Conservation (phyloP, 2,113 vertebrate genomes). For the Colinus virginianus region DNA sequence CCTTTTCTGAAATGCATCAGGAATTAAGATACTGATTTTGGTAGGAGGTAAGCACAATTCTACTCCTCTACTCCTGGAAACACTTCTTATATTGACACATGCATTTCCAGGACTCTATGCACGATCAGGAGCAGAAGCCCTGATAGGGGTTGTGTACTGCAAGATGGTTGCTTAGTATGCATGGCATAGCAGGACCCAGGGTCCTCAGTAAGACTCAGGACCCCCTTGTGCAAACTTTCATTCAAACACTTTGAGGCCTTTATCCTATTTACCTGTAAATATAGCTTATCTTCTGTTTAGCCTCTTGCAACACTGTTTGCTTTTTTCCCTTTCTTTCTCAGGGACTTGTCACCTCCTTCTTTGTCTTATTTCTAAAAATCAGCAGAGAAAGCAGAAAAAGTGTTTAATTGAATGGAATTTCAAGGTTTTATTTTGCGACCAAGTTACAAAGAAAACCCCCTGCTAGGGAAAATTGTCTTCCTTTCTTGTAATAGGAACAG, state of each 20-base stretch:
- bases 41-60: background rate
- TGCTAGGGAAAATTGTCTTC: background rate
- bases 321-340: background rate
- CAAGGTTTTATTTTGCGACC: background rate
- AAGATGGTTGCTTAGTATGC: background rate
- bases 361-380: background rate
- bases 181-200: background rate
- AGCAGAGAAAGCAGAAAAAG: background rate
- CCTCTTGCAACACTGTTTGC: background rate
- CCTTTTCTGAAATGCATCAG: background rate
- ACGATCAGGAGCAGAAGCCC: background rate
- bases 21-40: background rate
- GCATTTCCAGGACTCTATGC: background rate
- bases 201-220: background rate
- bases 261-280: background rate
- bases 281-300: background rate
- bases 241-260: background rate
- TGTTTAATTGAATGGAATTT: background rate
- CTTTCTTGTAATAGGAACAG: background rate
- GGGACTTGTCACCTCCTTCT: background rate
- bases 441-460: background rate
- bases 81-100: fast-evolving
- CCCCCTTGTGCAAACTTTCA: background rate
- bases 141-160: background rate
- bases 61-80: background rate